phyloP scores from a whole-genome alignment of 2,797 vertebrate genomes.

The Phrynocephalus vlangalii region DNA sequence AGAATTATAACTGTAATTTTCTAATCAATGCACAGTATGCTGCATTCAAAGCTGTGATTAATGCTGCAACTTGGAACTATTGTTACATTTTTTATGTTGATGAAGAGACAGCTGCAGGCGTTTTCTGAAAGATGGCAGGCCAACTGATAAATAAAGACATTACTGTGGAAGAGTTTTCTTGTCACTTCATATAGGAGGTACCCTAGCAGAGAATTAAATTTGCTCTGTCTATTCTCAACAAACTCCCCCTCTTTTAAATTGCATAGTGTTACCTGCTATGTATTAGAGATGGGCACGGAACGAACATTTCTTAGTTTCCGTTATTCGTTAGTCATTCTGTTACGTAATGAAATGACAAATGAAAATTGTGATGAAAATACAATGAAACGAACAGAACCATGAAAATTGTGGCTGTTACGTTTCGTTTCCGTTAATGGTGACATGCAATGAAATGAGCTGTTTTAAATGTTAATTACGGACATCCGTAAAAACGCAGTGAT shows the following conservation, averaged over 20 bases:
- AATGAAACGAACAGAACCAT: too few species aligned
- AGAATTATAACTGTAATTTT: constrained; percentile 3
- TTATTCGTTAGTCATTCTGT: too few species aligned
- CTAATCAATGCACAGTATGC: neutral
- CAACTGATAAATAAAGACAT: neutral
- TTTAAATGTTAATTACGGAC: too few species aligned
- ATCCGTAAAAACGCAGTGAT: too few species aligned
- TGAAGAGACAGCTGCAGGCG: neutral
- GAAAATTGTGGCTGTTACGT: too few species aligned
- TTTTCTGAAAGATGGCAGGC: neutral
- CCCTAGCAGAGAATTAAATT: neutral
- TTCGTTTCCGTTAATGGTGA: too few species aligned
- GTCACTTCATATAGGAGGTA: neutral
- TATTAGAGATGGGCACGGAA: too few species aligned
- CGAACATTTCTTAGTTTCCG: too few species aligned
- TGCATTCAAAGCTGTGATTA: neutral
- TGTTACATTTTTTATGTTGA: neutral
- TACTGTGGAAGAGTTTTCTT: neutral
- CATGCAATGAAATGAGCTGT: too few species aligned
- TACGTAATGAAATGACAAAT: too few species aligned
- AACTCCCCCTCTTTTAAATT: neutral
- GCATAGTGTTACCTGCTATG: neutral
- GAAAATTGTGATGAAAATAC: too few species aligned
- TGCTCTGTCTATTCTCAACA: neutral
- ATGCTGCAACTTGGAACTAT: neutral